A percentile compares a stretch with the other conserved stretches of the same genome.
These are phyloP conservation scores for Onychostoma macrolepis DNA, from an alignment of 2,113 vertebrate species.

Conservation along the genomic window DNA sequence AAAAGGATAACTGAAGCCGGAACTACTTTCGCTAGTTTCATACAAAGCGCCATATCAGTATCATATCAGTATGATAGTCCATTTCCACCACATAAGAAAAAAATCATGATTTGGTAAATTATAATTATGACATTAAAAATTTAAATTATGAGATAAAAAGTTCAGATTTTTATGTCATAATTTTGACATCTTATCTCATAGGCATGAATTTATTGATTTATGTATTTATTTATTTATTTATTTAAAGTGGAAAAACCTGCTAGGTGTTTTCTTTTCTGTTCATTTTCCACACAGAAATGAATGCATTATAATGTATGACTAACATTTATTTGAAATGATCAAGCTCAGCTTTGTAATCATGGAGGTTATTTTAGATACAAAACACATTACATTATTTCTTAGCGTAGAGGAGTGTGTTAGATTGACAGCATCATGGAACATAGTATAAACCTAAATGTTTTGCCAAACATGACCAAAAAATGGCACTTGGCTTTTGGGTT, in stretches of 20 bases:
- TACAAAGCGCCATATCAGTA: background rate
- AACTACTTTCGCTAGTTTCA: background rate
- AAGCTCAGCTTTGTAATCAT: background rate
- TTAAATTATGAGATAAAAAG: background rate
- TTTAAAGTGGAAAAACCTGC: background rate
- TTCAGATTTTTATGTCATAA: background rate
- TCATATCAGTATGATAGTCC: background rate
- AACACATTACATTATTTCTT: background rate
- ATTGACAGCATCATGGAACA: background rate
- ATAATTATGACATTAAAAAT: background rate
- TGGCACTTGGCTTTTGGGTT: constrained; percentile 9
- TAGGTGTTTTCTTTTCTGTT: background rate
- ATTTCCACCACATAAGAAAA: background rate
- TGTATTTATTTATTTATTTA: background rate
- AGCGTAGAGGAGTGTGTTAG: background rate
- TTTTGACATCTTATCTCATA: background rate
- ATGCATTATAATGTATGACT: background rate
- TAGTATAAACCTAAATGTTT: background rate
- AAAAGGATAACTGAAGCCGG: background rate
- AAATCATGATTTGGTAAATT: background rate
- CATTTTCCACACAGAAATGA: background rate
- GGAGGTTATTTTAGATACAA: background rate
- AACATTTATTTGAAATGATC: background rate
- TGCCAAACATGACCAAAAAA: constrained; percentile 12
- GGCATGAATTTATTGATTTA: background rate